These are phyloP conservation scores for Takifugu ocellatus DNA, from an alignment of 2,797 vertebrate species.

Conservation along the genomic window DNA sequence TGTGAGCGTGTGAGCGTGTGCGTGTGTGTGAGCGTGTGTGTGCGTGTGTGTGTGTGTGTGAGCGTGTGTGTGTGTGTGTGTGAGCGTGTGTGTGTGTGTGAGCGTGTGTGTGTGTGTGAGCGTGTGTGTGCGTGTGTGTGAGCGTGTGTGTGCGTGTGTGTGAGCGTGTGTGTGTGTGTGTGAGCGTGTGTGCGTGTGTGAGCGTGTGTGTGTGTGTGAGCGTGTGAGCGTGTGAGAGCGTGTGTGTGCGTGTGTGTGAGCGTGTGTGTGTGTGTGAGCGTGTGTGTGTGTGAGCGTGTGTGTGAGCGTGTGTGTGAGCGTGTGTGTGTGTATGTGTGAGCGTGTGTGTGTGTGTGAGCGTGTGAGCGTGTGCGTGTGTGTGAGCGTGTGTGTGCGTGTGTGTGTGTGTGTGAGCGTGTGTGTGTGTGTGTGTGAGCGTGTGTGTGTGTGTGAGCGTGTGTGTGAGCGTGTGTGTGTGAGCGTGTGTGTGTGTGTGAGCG, in stretches of 20 bases:
- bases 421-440: too few species aligned
- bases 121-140: neutral
- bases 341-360: too few species aligned
- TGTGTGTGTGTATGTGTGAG: neutral
- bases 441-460: neutral
- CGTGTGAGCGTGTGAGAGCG: neutral
- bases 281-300: neutral
- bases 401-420: neutral
- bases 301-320: neutral
- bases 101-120: neutral
- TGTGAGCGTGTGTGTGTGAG: conserved; percentile 2
- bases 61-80: neutral
- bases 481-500: too few species aligned
- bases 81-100: too few species aligned
- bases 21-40: neutral
- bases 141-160: too few species aligned
- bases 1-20: neutral
- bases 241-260: too few species aligned
- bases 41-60: neutral
- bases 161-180: neutral
- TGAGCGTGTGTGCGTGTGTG: too few species aligned
- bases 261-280: neutral
- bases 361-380: neutral
- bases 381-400: neutral
- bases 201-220: neutral